Evolutionary conservation across 2,113 vertebrate genomes (phyloP).

Genomic region (Chlamydotis undulata): DNA sequence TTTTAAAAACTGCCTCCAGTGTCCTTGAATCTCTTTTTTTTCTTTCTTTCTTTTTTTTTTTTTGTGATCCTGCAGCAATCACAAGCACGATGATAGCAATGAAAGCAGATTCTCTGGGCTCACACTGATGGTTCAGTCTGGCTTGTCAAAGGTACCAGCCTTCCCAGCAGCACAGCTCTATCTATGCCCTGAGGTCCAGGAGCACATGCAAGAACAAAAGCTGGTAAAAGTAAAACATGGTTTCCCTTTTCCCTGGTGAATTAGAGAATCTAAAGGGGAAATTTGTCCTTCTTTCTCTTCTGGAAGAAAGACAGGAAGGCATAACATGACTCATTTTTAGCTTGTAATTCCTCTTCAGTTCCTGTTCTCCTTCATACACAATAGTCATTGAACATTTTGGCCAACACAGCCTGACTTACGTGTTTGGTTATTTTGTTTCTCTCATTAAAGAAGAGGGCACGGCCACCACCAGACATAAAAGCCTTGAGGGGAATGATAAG

Average conservation of each 20-base stretch:
- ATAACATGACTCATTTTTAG: neutral
- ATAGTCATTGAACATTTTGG: neutral
- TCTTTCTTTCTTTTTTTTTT: too few relatives aligned
- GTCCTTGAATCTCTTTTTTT: neutral
- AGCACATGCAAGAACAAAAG: neutral
- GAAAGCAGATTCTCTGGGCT: neutral
- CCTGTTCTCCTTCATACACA: neutral
- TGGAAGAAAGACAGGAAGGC: neutral
- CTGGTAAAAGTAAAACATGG: neutral
- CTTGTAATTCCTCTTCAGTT: neutral
- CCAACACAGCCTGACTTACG: neutral
- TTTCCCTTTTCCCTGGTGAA: neutral
- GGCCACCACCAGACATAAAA: neutral
- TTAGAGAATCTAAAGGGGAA: neutral
- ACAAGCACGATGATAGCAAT: neutral
- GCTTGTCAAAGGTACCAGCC: neutral
- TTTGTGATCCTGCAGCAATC: neutral
- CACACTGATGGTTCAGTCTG: neutral
- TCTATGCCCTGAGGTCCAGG: neutral
- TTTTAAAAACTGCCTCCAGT: neutral
- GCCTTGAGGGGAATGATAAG: neutral
- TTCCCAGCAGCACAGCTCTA: fast-evolving
- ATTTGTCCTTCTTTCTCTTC: neutral
- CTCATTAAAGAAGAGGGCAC: neutral
- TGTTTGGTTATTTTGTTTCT: neutral